Conservation (phyloP, 2,113 vertebrate genomes). For the Tachycineta bicolor region DNA sequence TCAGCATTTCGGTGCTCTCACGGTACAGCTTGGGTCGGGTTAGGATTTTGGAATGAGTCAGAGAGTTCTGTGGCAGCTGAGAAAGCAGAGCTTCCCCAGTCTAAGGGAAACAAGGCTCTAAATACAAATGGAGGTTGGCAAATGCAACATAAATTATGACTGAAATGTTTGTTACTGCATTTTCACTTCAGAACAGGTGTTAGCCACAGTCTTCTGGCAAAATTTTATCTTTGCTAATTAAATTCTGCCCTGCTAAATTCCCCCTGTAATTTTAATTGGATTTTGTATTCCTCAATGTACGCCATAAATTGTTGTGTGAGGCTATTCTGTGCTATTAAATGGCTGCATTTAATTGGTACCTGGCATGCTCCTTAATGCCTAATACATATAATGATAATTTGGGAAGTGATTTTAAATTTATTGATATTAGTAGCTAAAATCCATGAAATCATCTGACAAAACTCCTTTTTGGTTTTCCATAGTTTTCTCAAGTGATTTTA, state of each 20-base stretch:
- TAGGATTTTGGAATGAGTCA: background rate
- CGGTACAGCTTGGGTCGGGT: background rate
- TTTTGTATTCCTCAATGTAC: background rate
- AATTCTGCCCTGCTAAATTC: slow-evolving; percentile 38
- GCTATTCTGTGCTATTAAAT: background rate
- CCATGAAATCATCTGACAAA: background rate
- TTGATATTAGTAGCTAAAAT: background rate
- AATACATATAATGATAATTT: background rate
- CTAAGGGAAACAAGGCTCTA: background rate
- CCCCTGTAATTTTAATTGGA: slow-evolving; percentile 35
- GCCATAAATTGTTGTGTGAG: background rate
- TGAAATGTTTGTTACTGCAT: background rate
- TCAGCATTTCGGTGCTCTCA: background rate
- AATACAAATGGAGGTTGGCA: background rate
- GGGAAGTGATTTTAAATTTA: background rate
- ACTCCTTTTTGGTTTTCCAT: background rate
- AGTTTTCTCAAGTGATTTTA: background rate
- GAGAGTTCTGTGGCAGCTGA: background rate
- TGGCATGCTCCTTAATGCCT: background rate
- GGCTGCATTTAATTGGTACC: background rate
- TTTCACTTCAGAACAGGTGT: slow-evolving; percentile 35
- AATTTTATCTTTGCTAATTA: slow-evolving; percentile 35
- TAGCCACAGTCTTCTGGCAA: slow-evolving; percentile 33
- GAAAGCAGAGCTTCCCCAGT: background rate
- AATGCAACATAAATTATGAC: background rate